phyloP scores from a whole-genome alignment of 2,113 vertebrate genomes.

The Gadus macrocephalus region DNA sequence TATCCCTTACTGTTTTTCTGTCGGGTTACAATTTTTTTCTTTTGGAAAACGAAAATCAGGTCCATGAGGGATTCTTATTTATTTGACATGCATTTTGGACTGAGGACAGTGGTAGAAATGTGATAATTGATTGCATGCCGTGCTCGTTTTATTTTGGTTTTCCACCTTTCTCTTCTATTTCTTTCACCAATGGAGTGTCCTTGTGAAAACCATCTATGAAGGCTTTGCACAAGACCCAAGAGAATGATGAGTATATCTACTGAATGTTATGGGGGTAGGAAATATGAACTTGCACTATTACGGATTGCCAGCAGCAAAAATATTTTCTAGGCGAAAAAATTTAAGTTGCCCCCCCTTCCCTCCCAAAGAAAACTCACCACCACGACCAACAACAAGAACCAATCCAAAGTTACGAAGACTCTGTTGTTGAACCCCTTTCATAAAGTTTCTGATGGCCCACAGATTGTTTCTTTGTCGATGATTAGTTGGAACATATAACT shows the following conservation, averaged over 20 bases:
- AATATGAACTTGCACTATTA: constrained; percentile 69
- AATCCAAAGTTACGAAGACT: constrained; percentile 24
- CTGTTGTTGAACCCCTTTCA: constrained; percentile 25
- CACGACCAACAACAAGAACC: constrained; percentile 7
- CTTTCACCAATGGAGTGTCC: constrained; percentile 27
- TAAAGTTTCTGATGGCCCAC: constrained; percentile 38
- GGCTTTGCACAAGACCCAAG: constrained; percentile 65
- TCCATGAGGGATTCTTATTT: constrained; percentile 68
- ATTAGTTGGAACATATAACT: constrained; percentile 62
- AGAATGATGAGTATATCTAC: constrained; percentile 43
- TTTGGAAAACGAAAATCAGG: constrained; percentile 55
- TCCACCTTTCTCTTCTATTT: too few relatives aligned
- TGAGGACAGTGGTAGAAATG: constrained; percentile 64
- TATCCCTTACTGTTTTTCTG: constrained; percentile 39
- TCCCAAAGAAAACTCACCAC: too few relatives aligned
- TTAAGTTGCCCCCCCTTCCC: not conserved
- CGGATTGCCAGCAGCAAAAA: constrained; percentile 47
- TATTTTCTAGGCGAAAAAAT: constrained; percentile 25
- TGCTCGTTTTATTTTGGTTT: constrained; percentile 20
- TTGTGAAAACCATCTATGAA: constrained; percentile 31
- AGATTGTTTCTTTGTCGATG: constrained; percentile 59
- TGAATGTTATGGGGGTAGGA: constrained; percentile 48
- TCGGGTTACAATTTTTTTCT: constrained; percentile 41
- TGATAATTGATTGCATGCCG: constrained; percentile 49
- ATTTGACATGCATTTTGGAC: constrained; percentile 66